A percentile compares a stretch with the other conserved stretches of the same genome.
phyloP scores from a whole-genome alignment of 1,140 invertebrate species.

The Hestina assimilis region DNA sequence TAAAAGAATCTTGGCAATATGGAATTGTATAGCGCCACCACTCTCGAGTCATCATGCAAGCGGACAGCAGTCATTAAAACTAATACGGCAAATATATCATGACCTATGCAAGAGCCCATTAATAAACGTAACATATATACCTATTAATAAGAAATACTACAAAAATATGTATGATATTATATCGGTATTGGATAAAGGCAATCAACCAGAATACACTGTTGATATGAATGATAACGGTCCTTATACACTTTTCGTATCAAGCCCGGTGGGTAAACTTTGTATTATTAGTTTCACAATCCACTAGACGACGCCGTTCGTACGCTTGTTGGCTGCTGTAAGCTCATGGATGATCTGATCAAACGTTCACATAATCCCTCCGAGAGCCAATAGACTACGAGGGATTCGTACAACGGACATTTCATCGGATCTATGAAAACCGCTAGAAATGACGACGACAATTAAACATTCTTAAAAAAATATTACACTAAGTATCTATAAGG shows the following conservation, averaged over 20 bases:
- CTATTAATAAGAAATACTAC: conserved; percentile 30
- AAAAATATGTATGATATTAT: conserved; percentile 32
- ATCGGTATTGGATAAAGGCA: conserved; percentile 40
- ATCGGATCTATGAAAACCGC: conserved; percentile 4
- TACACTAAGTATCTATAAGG: too few relatives aligned
- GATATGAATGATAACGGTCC: conserved; percentile 27
- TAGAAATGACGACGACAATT: background rate
- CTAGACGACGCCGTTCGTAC: conserved; percentile 5
- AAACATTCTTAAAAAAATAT: too few relatives aligned
- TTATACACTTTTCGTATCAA: conserved; percentile 22
- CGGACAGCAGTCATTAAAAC: background rate
- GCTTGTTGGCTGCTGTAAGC: background rate
- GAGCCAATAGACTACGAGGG: background rate
- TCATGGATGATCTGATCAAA: conserved; percentile 3
- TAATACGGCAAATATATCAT: background rate
- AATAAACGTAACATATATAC: background rate
- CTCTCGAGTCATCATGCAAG: background rate
- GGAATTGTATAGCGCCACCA: conserved; percentile 7
- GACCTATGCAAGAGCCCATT: background rate
- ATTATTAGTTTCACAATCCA: conserved; percentile 23
- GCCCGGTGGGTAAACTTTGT: conserved; percentile 34
- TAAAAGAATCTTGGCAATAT: conserved; percentile 54
- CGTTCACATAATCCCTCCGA: background rate
- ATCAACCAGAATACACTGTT: conserved; percentile 36
- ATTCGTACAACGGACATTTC: background rate